Evolutionary conservation across 1,140 invertebrate genomes (phyloP), one percentile per base, ranked within the genome.

Genomic region (Cydia strobilella): DNA sequence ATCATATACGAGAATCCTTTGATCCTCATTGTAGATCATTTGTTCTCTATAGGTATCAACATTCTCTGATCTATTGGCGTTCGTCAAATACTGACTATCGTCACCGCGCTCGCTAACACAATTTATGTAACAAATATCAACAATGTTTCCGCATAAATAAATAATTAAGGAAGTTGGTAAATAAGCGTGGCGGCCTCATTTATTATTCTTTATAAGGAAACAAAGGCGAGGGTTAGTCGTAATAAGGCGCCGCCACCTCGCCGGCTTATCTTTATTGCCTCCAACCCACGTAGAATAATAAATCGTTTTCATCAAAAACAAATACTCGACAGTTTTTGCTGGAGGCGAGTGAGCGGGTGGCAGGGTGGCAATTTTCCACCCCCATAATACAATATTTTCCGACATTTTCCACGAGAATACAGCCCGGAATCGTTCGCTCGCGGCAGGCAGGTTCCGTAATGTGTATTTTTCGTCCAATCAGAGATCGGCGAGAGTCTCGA

Each of bases 401-500:
- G 90, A 90, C 89, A 92, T 93, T 92, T 93, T 92, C 91, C 90
- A 91, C 91, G 88, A 86, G 87, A 93, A 93, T 91, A 91, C 90
- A 91, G 89, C 86, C 89, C 91, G 85, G 89, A 91, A 92, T 92
- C 89, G 91, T 89, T 91, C 88, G 90, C 86, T 90, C 91, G 86
- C 81, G 84, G 86, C 84, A 88, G 83, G 87, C 86, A 89, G 89
- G 89, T 90, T 92, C 91, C 92, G 93, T 93, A 93, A 93, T 93
- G 93, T 93, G 88, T 93, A 93, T 93, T 93, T 93, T 93, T 93
- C 93, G 92, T 93, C 93, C 93, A 93, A 93, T 93, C 92, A 93
- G 90, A 90, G 90, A 90, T 84, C 90, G 91, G 91, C 87, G 86
- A 90, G 89, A 91, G 87, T 92, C 91, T 92, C 92, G 92, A 93